Percentiles rank a stretch among this genome's conserved stretches.
phyloP scores from a whole-genome alignment of 2,888 invertebrate genomes.

The Alviniconcha strummeri region DNA sequence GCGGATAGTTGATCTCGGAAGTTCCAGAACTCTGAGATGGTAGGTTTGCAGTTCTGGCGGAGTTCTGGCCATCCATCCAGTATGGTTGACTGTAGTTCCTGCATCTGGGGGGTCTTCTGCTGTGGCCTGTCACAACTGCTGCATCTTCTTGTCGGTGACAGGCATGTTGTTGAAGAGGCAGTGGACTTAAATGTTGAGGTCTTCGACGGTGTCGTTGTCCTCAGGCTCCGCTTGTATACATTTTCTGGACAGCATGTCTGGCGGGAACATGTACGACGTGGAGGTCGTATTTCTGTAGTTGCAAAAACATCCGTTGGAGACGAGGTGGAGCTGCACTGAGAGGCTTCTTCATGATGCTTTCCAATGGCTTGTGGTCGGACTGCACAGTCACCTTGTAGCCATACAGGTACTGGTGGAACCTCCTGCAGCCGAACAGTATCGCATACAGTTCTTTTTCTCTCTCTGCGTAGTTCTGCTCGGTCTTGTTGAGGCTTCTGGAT shows the following conservation, averaged over 20 bases:
- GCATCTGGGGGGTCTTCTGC: conserved; percentile 8
- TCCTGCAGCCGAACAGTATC: neutral
- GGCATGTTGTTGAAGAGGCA: conserved; percentile 2
- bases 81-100: neutral
- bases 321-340: neutral
- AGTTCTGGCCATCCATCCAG: conserved; percentile 3
- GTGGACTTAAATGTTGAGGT: neutral
- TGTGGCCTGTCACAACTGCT: neutral
- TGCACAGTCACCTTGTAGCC: conserved; percentile 1
- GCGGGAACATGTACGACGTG: conserved; percentile 14
- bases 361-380: conserved; percentile 21
- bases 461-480: conserved; percentile 39
- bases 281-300: conserved; percentile 25
- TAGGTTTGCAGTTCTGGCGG: neutral
- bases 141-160: conserved; percentile 8
- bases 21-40: neutral
- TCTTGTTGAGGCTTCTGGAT: conserved; percentile 14
- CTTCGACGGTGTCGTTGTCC: neutral
- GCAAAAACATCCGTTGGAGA: conserved; percentile 1
- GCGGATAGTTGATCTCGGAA: conserved; percentile 12
- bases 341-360: conserved; percentile 26
- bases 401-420: conserved; percentile 24
- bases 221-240: neutral
- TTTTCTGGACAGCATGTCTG: neutral
- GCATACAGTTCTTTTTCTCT: conserved; percentile 33